Evolutionary conservation across 2,113 vertebrate species (phyloP), one percentile per base, ranked within the genome.

Genomic region (Catharus minimus): DNA sequence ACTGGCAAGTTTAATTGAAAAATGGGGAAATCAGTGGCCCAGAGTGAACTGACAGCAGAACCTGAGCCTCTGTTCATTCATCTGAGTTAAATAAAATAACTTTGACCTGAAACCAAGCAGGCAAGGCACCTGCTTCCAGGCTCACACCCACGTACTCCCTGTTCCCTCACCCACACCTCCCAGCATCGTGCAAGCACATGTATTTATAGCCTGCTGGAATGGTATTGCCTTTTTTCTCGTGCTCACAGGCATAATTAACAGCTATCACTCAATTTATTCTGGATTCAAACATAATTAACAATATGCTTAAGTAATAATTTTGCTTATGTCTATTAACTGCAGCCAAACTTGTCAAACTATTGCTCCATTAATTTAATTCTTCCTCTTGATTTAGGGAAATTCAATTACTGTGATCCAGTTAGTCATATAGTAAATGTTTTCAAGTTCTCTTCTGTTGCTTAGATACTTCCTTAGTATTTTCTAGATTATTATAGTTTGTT

Each of bases 341-440:
- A 88, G 72, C 81, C 91, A 91, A 90, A 88, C 57, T 93, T 95
- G 82, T 94, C 89, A 91, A 90, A 94, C 88, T 94, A 5, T 71
- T 87, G 94, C 94, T 96, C 85, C 86, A 93, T 93, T 97, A 96
- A 96, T 97, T 97, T 92, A 85, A 47, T 91, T 87, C 90, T 90
- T 93, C 73, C 80, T 95, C 92, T 87, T 79, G 92, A 81, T 95
- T 96, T 90, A 78, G 61, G 33, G 66, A 81, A 95, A 96, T 95
- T 96, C 84, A 72, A 65, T 95, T 97, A 69, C 75, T 55, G 13
- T 91, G 88, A 96, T 88, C 72, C 88, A 88, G 78, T 95, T 96
- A 93, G 58, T 92, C 44, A n/a, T 57, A 88, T 21, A 94, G 93
- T 67, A 92, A 77, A 93, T 72, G 76, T 74, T 95, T 91, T 82